A percentile compares a stretch with the other conserved stretches of the same genome.
These are phyloP conservation scores for Elysia crispata DNA, from an alignment of 2,888 invertebrate species.

Conservation along the genomic window DNA sequence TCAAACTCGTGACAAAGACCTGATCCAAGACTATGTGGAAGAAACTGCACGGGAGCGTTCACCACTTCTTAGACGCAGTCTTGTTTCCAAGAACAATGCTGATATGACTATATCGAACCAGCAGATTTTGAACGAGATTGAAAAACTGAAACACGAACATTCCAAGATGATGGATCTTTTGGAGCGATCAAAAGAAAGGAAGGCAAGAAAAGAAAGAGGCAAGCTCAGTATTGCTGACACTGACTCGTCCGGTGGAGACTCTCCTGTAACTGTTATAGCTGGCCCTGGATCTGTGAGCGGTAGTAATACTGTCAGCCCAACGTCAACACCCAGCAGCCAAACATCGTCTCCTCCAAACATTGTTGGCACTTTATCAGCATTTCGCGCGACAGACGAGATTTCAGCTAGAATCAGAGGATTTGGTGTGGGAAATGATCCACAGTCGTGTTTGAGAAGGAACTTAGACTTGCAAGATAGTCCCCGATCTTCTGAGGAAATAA, in stretches of 20 bases:
- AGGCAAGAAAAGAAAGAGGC: neutral
- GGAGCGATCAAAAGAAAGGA: conserved; percentile 46
- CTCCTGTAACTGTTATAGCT: conserved; percentile 49
- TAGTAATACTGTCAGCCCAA: conserved; percentile 20
- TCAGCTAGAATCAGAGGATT: neutral
- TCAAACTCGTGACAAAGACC: too few relatives aligned
- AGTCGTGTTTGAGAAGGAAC: neutral
- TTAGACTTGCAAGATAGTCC: neutral
- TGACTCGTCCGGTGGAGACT: conserved; percentile 47
- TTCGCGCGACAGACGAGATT: neutral
- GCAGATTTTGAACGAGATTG: conserved; percentile 59
- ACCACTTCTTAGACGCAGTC: conserved; percentile 32
- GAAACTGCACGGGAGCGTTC: conserved; percentile 35
- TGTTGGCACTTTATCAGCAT: neutral
- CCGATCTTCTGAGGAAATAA: neutral
- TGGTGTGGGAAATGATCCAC: neutral
- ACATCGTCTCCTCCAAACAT: neutral
- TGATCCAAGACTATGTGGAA: neutral
- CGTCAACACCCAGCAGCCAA: neutral
- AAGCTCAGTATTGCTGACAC: conserved; percentile 18
- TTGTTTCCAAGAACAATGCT: neutral
- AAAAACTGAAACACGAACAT: conserved; percentile 66
- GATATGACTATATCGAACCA: conserved; percentile 31
- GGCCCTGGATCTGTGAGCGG: conserved; percentile 35
- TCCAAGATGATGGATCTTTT: conserved; percentile 66